Conservation (phyloP, 2,888 invertebrate species). For the Leptinotarsa peninsularis region DNA sequence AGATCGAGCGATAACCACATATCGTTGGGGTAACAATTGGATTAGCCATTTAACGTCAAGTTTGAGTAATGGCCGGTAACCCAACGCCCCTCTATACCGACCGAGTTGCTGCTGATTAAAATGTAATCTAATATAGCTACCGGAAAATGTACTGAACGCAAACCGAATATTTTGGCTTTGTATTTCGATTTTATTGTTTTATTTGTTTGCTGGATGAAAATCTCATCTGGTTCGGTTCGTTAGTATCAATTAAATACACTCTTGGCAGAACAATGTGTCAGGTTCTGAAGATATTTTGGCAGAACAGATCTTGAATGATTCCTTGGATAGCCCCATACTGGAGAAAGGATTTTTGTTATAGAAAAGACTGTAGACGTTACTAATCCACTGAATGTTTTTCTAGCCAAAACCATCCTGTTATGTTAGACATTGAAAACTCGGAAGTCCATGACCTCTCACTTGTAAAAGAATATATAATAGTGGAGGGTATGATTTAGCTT, state of each 20-base stretch:
- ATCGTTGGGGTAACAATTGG: slow-evolving; percentile 67
- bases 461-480: no score
- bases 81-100: slow-evolving; percentile 54
- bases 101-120: slow-evolving; percentile 66
- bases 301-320: neutral
- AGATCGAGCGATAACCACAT: slow-evolving; percentile 65
- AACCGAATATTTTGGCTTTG: slow-evolving; percentile 60
- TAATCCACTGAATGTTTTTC: no score
- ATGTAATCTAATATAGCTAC: slow-evolving; percentile 69
- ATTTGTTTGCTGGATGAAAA: slow-evolving; percentile 59
- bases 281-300: neutral
- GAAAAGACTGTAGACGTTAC: no score
- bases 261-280: slow-evolving; percentile 6
- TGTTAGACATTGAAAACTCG: no score
- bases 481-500: no score
- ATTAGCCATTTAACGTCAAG: slow-evolving; percentile 68
- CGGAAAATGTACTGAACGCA: slow-evolving; percentile 63
- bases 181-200: slow-evolving; percentile 59
- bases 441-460: no score
- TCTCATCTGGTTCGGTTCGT: slow-evolving; percentile 57
- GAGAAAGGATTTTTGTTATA: no score
- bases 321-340: neutral
- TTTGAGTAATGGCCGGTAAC: slow-evolving; percentile 68
- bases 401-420: no score
- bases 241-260: slow-evolving; percentile 20